These are phyloP conservation scores for Zoanthus sansibaricus DNA, from an alignment of 92 coral and sea anemone species.

Conservation along the genomic window DNA sequence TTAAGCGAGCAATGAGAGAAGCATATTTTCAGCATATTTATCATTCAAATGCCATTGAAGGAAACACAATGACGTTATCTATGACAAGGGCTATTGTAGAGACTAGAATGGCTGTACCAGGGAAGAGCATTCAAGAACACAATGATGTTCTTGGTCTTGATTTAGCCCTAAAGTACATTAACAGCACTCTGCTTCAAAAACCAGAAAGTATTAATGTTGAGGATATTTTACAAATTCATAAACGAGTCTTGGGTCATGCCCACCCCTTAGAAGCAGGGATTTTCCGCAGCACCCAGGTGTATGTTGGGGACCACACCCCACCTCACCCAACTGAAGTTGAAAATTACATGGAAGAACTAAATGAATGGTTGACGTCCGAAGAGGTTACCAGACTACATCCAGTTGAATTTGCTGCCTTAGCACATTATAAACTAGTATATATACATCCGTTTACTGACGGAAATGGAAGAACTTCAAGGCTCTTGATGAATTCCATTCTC, in stretches of 20 bases:
- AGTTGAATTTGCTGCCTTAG: conserved; percentile 94
- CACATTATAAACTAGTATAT: conserved; percentile 95
- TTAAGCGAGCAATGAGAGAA: conserved; percentile 92
- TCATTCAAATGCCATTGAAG: conserved; percentile 98
- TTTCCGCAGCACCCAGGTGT: conserved; percentile 89
- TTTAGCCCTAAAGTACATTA: conserved; percentile 90
- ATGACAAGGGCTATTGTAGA: conserved; percentile 98
- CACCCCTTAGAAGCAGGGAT: conserved; percentile 96
- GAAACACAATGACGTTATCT: conserved; percentile 97
- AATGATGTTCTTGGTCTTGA: conserved; percentile 97
- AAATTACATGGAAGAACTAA: conserved; percentile 82
- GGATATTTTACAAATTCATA: conserved; percentile 84
- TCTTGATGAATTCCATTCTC: conserved; percentile 93
- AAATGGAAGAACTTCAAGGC: conserved; percentile 93
- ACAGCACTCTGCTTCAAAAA: conserved; percentile 85
- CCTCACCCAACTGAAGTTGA: conserved; percentile 93
- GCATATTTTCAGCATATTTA: conserved; percentile 97
- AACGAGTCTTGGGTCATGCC: conserved; percentile 89
- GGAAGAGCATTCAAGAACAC: conserved; percentile 94
- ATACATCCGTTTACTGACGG: conserved; percentile 99
- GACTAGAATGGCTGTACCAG: conserved; percentile 94
- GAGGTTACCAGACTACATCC: conserved; percentile 88
- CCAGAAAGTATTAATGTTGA: conserved; percentile 74
- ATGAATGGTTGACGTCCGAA: conserved; percentile 83
- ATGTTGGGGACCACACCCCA: conserved; percentile 92